A percentile compares a stretch with the other conserved stretches of the same genome.
Evolutionary conservation across 2,888 invertebrate genomes (phyloP).

Genomic region (Heliothis peltigera): DNA sequence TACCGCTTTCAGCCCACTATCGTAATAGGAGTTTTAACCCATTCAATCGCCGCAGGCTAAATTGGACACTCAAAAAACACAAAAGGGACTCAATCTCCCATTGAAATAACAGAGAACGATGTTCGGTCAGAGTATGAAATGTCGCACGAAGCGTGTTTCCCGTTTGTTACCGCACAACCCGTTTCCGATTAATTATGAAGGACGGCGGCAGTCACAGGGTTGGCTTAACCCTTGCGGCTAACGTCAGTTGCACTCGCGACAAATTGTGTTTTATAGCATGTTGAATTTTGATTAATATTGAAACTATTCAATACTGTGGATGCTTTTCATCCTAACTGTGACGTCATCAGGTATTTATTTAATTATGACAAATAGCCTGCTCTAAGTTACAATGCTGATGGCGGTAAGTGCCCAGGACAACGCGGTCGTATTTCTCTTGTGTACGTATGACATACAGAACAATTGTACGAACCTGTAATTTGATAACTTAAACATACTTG

Average conservation of each 20-base stretch:
- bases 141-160: conserved; percentile 60
- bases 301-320: conserved; percentile 49
- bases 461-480: no score
- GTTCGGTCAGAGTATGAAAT: conserved; percentile 62
- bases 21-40: conserved; percentile 50
- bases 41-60: conserved; percentile 55
- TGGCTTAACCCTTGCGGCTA: conserved; percentile 64
- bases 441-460: no score
- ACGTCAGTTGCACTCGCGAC: conserved; percentile 67
- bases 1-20: conserved; percentile 35
- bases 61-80: conserved; percentile 65
- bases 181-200: conserved; percentile 74
- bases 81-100: conserved; percentile 61
- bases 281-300: conserved; percentile 60
- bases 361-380: not conserved
- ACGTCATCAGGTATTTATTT: conserved; percentile 6
- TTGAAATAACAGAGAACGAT: conserved; percentile 66
- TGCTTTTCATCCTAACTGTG: conserved; percentile 21
- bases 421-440: no score
- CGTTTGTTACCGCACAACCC: conserved; percentile 63
- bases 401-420: no score
- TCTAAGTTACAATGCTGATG: no score
- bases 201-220: conserved; percentile 61
- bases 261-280: conserved; percentile 60
- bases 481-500: no score